Evolutionary conservation across 2,888 invertebrate species (phyloP).

Genomic region (Conomelus anceps): DNA sequence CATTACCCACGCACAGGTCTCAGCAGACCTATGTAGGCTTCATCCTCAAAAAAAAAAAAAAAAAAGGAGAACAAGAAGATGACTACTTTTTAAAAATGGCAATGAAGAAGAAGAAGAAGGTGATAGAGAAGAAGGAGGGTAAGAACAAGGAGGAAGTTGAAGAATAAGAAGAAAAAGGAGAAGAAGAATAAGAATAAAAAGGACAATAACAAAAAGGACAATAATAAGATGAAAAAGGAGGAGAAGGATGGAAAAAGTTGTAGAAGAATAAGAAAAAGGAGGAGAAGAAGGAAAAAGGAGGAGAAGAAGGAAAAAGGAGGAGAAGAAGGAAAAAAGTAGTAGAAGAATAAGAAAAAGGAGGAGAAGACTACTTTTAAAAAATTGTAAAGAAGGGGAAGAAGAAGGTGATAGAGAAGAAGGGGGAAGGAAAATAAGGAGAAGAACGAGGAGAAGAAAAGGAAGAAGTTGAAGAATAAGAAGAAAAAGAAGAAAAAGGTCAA

Average conservation of each 20-base stretch:
- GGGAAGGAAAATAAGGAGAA: neutral
- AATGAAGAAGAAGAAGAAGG: no score
- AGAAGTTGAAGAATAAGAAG: neutral
- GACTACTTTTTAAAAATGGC: neutral
- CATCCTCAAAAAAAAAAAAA: neutral
- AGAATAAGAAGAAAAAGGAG: neutral
- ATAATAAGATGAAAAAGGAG: neutral
- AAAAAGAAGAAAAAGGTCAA: neutral
- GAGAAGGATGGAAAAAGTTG: neutral
- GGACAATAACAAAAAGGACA: no score
- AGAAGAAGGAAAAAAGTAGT: neutral
- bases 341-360: neutral
- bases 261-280: neutral
- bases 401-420: neutral
- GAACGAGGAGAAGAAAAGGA: neutral
- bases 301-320: neutral
- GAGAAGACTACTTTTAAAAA: no score
- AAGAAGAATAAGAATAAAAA: neutral
- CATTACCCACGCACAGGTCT: no score
- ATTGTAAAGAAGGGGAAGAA: no score
- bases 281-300: neutral
- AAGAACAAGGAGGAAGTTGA: neutral
- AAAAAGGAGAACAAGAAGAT: neutral
- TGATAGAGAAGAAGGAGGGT: neutral
- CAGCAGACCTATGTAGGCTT: no score